Evolutionary conservation across 2,888 invertebrate genomes (phyloP).

Genomic region (Cephus spinipes): DNA sequence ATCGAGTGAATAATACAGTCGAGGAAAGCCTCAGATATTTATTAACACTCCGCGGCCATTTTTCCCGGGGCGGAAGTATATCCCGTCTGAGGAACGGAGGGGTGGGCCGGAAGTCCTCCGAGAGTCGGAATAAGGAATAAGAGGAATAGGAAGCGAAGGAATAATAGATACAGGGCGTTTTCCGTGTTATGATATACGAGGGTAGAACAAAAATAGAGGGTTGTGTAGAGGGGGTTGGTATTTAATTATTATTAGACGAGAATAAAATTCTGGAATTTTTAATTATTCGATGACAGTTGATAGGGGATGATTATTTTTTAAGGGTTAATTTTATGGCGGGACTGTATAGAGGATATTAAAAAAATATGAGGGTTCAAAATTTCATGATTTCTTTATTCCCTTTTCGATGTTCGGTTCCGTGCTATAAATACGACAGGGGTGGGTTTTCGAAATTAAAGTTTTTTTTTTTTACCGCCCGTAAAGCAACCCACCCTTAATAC

Average conservation of each 20-base stretch:
- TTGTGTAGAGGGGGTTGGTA: neutral
- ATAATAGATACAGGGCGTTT: neutral
- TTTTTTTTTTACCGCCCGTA: neutral
- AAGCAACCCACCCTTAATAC: neutral
- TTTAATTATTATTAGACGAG: neutral
- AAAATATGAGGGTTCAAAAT: neutral
- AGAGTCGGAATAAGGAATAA: neutral
- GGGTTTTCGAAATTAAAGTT: constrained; percentile 16
- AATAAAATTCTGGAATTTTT: neutral
- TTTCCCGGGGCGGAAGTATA: neutral
- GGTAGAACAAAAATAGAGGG: neutral
- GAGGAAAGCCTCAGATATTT: neutral
- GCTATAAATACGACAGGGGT: constrained; percentile 16
- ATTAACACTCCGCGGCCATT: neutral
- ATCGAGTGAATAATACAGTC: neutral
- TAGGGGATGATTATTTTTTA: neutral
- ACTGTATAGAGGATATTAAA: neutral
- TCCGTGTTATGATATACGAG: neutral
- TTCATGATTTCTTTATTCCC: neutral
- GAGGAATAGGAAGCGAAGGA: neutral
- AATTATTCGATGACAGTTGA: neutral
- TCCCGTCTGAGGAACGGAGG: neutral
- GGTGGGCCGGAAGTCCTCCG: neutral
- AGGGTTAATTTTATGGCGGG: neutral
- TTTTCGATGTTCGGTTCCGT: neutral